These are phyloP conservation scores for Proteles cristata DNA, from an alignment of 2,113 vertebrate species.

Conservation along the genomic window DNA sequence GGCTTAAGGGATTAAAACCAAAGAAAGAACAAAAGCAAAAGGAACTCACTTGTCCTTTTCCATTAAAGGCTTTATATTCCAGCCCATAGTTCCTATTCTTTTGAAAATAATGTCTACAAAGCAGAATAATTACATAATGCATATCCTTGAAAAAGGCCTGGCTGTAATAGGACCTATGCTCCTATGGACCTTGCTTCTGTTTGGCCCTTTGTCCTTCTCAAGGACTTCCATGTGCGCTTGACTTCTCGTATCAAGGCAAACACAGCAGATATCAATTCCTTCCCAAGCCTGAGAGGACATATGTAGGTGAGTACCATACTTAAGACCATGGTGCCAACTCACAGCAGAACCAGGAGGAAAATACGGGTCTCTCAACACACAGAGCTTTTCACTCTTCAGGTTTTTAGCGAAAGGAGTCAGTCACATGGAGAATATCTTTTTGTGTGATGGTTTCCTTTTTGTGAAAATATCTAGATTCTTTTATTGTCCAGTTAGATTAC, in stretches of 20 bases:
- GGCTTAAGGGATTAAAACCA: background rate
- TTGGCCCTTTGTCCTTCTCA: background rate
- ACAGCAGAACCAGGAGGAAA: rapidly evolving
- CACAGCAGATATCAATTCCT: background rate
- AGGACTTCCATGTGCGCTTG: rapidly evolving
- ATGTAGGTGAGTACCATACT: background rate
- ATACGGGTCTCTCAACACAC: rapidly evolving
- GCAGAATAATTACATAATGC: rapidly evolving
- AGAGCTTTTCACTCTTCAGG: background rate
- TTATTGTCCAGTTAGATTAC: background rate
- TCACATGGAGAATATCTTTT: background rate
- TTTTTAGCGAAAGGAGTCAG: background rate
- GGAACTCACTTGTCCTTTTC: background rate
- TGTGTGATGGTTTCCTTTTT: background rate
- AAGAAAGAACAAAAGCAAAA: background rate
- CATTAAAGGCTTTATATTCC: background rate
- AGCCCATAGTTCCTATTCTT: no score
- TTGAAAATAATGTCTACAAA: background rate
- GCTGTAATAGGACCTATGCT: rapidly evolving
- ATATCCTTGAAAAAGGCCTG: background rate
- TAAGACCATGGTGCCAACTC: rapidly evolving
- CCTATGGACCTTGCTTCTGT: background rate
- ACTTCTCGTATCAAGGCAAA: background rate
- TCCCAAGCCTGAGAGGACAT: background rate
- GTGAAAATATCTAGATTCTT: background rate